Percentiles rank a stretch among this genome's conserved stretches.
phyloP scores from a whole-genome alignment of 1,140 invertebrate genomes.

The Thaumetopoea pityocampa region DNA sequence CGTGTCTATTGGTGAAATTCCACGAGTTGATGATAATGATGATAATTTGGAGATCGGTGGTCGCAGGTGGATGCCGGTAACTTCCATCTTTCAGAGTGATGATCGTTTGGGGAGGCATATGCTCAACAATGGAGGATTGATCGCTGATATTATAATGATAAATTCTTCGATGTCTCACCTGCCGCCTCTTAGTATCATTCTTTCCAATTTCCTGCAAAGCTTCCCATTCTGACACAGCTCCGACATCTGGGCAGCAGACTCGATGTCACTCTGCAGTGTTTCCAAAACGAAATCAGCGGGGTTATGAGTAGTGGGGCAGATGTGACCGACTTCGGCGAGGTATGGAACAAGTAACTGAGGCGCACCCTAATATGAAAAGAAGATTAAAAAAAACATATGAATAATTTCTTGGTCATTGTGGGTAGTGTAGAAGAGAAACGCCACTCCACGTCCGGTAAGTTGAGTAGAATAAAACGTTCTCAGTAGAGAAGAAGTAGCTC shows the following conservation, averaged over 20 bases:
- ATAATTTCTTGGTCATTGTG: neutral
- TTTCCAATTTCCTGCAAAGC: slow-evolving; percentile 43
- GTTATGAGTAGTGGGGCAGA: slow-evolving; percentile 68
- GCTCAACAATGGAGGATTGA: no score
- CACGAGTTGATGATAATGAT: no score
- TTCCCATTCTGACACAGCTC: slow-evolving; percentile 66
- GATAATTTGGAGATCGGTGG: no score
- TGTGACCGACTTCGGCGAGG: slow-evolving; percentile 47
- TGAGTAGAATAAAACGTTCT: no score
- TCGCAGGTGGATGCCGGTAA: no score
- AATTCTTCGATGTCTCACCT: slow-evolving; percentile 26
- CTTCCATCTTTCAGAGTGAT: no score
- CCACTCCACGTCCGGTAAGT: no score
- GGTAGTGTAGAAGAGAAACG: no score
- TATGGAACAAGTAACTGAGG: slow-evolving; percentile 60
- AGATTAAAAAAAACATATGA: neutral
- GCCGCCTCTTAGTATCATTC: slow-evolving; percentile 47
- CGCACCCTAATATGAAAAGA: slow-evolving; percentile 47
- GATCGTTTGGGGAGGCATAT: no score
- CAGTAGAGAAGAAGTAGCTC: no score
- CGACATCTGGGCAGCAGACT: slow-evolving; percentile 49
- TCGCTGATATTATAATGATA: slow-evolving; percentile 3
- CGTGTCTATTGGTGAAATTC: no score
- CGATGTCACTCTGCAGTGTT: slow-evolving; percentile 38
- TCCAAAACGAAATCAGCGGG: slow-evolving; percentile 69